Base-by-base conservation (phyloP, 2,113 vertebrate species). In the Nerophis ophidion region DNA sequence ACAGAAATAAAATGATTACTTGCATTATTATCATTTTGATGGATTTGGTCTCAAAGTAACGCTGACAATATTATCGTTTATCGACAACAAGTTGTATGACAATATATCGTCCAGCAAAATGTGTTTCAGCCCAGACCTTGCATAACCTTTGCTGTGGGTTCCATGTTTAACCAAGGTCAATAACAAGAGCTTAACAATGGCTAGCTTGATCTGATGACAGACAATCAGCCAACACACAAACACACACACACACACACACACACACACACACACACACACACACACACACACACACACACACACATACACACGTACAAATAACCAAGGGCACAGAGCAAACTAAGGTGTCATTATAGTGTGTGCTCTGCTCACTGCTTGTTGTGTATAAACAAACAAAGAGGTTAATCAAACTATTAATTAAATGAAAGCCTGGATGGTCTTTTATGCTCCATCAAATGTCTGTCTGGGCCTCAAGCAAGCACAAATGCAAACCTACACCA, bases 151-250 rank as follows among this genome's bases (percentile, higher is more conserved):
- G 26, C 35, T 7, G 19, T 35, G 48, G 9, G 15, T 66, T 50
- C 71, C 70, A 54, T 58, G 34, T 77, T 72, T 71, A 81, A 75
- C 69, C 66, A 55, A 36, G 57, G 8, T 57, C 69, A 65, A 80
- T 73, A 67, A 51, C 55, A 45, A 51, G 66, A 69, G 44, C 35
- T 34, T 50, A 34, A 81, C 54, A 81, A 76, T 79, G 48, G 74
- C 6, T 47, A 36, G 40, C 47, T 34, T 66, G 66, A 53, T 70
- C 60, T 45, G 51, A 54, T 57, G 54, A 73, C 66, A 72, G 63
- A 40, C 10, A n/a, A 19, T 65, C 74, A 65, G 52, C 44, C 7
- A 15, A 9, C 44, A 61, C n/a, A 35, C 60, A 61, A 54, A 54
- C n/a, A 48, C 8, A 46, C 11, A 4, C 3, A 9, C 48, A 60